phyloP scores from a whole-genome alignment of 2,797 vertebrate species.

The Danio choprae region DNA sequence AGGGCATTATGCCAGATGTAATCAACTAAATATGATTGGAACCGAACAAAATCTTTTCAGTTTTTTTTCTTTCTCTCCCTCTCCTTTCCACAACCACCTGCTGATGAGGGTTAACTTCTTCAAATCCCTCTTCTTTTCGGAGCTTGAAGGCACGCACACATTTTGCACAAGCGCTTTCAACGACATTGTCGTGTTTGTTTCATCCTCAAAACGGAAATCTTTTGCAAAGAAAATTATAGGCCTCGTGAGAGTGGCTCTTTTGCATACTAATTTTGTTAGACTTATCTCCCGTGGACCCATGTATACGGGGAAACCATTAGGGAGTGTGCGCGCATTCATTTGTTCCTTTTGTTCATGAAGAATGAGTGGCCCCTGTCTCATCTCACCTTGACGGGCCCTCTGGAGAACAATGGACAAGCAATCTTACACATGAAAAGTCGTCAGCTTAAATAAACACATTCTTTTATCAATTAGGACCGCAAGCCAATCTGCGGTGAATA shows the following conservation, averaged over 20 bases:
- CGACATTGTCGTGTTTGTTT: conserved; percentile 91
- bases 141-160: conserved; percentile 73
- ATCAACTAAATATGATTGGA: conserved; percentile 88
- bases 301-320: conserved; percentile 90
- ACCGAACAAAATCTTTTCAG: conserved; percentile 81
- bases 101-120: conserved; percentile 92
- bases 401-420: conserved; percentile 29
- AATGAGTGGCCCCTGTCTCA: conserved; percentile 65
- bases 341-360: conserved; percentile 72
- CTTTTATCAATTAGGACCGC: conserved; percentile 47
- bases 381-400: conserved; percentile 59
- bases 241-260: conserved; percentile 93
- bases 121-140: conserved; percentile 86
- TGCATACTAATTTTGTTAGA: conserved; percentile 99
- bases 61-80: conserved; percentile 74
- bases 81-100: conserved; percentile 86
- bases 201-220: conserved; percentile 93
- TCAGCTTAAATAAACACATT: conserved; percentile 39
- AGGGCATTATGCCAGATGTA: conserved; percentile 82
- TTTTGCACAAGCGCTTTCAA: conserved; percentile 71
- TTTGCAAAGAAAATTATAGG: conserved; percentile 97
- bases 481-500: conserved; percentile 32
- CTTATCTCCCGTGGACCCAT: conserved; percentile 93
- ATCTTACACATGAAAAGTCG: conserved; percentile 28
- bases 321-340: conserved; percentile 83